Base-by-base conservation (phyloP, 2,888 invertebrate species). In the Drosophila kanekoi region DNA sequence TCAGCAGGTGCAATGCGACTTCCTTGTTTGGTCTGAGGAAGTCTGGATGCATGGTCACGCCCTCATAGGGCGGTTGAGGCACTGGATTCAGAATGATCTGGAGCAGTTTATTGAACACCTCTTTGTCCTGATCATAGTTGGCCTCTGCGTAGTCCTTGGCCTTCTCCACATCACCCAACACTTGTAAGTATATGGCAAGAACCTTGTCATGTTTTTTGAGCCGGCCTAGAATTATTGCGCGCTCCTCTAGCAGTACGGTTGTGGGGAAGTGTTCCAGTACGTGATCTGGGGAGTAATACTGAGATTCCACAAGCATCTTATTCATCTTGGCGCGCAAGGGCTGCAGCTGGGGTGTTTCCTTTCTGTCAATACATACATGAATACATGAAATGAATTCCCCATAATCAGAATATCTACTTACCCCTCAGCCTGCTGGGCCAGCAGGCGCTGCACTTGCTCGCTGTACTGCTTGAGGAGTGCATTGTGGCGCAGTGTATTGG, bases 151-250 rank as follows among this genome's bases (percentile, higher is more conserved):
- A 99, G 61, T 95, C 94, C 70, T 96, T 95, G 0, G 99, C 99
- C 89, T 95, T 95, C 4, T 95, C 93, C 1, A 96, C 94, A 91
- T 99, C 96, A 41, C 97, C 95, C 63, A 99, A 93, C 35, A 98
- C 95, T 86, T 97, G 96, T 18, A 98, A 95, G 91, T 99, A 99
- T 89, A 99, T 97, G 1, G 96, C 95, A 48, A 99, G 93, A 0
- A 98, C 98, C 91, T 98, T 96, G 88, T 98, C 97, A 91, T 99
- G 99, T 72, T 96, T 91, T 0, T 97, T 97, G 23, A 99, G 93
- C 81, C 97, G 96, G 0, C 98, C 99, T 43, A 99, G 93, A 68
- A 99, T 96, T n/a, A 99, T 94, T 0, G 99, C 99, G 67, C 98
- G 94, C 92, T 99, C 99, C 91, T 99, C 98, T 89, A 97, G 95